Conservation (phyloP, 2,797 vertebrate species). For the Premnoplex brunnescens region DNA sequence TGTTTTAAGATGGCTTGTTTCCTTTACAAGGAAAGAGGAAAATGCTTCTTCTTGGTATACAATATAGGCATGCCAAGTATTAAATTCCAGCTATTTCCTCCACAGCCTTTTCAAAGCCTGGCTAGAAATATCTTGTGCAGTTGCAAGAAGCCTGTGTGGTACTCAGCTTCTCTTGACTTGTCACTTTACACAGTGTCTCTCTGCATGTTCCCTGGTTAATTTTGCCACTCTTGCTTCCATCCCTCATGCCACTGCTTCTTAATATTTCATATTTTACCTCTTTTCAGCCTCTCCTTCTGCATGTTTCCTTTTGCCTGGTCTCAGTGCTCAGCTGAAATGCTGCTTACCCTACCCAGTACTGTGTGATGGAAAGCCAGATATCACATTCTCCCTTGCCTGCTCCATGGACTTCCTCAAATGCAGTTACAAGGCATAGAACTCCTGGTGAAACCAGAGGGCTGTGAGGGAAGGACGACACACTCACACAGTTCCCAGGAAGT, state of each 20-base stretch:
- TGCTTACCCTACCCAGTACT: not conserved
- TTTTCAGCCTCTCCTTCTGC: not conserved
- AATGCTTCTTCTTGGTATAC: not conserved
- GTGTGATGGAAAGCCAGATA: not conserved
- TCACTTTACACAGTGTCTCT: not conserved
- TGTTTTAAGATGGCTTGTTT: not conserved
- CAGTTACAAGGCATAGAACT: not conserved
- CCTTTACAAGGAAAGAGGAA: not conserved
- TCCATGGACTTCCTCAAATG: not conserved
- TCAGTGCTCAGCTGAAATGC: not conserved
- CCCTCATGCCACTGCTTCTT: not conserved
- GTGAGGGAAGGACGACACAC: not conserved
- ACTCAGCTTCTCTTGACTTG: not conserved
- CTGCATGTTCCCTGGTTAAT: not conserved
- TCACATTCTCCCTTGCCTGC: not conserved
- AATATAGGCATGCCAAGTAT: not conserved
- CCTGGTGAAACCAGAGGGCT: not conserved
- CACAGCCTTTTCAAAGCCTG: not conserved
- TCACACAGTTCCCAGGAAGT: not conserved
- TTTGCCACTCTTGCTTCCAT: not conserved
- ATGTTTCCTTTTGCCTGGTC: not conserved
- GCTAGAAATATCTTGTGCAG: not conserved
- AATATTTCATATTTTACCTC: fast-evolving
- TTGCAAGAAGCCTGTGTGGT: not conserved
- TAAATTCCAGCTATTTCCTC: not conserved